Conservation (phyloP, 2,888 invertebrate species). For the Caenorhabditis zanzibari region DNA sequence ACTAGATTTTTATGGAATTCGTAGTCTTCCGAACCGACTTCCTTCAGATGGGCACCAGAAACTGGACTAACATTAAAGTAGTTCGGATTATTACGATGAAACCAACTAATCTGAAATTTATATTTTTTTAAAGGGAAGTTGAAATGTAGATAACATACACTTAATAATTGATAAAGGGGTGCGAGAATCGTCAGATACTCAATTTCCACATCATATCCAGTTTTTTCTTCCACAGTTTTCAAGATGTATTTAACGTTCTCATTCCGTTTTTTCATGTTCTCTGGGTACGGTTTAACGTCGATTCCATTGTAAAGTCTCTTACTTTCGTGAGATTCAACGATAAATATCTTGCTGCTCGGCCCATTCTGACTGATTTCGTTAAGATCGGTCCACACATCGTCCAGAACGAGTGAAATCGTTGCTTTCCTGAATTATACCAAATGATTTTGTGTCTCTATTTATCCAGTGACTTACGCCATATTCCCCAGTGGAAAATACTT, state of each 20-base stretch:
- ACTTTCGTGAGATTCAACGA: too few species aligned
- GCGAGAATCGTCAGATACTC: background rate
- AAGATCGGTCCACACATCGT: slow-evolving; percentile 15
- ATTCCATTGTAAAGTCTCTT: too few species aligned
- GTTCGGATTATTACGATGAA: background rate
- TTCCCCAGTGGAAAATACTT: slow-evolving; percentile 1
- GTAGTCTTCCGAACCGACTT: background rate
- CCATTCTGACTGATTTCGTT: background rate
- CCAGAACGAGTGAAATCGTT: background rate
- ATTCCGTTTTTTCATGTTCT: too few species aligned
- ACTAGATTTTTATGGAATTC: slow-evolving; percentile 37
- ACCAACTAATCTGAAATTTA: slow-evolving; percentile 23
- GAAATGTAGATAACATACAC: slow-evolving; percentile 10
- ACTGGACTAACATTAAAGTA: slow-evolving; percentile 21
- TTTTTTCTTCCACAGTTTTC: background rate
- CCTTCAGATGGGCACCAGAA: background rate
- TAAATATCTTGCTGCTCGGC: background rate
- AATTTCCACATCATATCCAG: background rate
- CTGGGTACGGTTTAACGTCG: too few species aligned
- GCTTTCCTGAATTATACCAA: background rate
- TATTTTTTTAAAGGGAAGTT: background rate
- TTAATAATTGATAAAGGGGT: slow-evolving; percentile 33
- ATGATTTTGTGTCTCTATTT: background rate
- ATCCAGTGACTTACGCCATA: background rate
- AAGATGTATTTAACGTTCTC: too few species aligned